Evolutionary conservation across 37 sponge, comb jelly and placozoan genomes (phyloP).

Genomic region (Bolinopsis microptera): DNA sequence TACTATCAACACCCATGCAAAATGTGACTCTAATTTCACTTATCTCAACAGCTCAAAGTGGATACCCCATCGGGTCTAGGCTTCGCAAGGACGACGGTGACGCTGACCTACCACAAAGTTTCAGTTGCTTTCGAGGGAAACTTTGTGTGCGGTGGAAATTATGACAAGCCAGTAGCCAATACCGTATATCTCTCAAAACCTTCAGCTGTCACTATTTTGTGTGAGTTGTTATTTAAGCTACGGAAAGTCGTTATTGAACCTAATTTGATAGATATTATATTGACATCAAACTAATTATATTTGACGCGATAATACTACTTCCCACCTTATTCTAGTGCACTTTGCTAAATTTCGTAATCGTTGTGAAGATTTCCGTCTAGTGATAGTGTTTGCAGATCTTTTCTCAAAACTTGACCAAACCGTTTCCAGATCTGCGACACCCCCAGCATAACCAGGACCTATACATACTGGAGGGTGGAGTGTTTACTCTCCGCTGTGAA

Average conservation of each 20-base stretch:
- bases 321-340: neutral
- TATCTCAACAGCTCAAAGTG: too few species aligned
- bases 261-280: neutral
- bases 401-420: too few species aligned
- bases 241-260: too few species aligned
- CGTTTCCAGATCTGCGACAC: neutral
- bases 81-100: neutral
- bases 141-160: slow-evolving; percentile 10
- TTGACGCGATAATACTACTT: neutral
- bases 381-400: too few species aligned
- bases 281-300: neutral
- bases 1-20: neutral
- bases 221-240: slow-evolving; percentile 21
- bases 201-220: neutral
- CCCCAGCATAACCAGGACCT: neutral
- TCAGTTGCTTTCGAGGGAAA: neutral
- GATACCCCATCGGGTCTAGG: neutral
- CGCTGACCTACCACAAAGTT: neutral
- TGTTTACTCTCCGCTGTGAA: neutral
- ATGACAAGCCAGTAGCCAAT: neutral
- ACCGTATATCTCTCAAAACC: neutral
- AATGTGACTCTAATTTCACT: neutral
- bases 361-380: too few species aligned
- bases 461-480: slow-evolving; percentile 9
- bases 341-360: too few species aligned